Evolutionary conservation across 1,140 invertebrate species (phyloP).

Genomic region (Drosophila pruinosa): DNA sequence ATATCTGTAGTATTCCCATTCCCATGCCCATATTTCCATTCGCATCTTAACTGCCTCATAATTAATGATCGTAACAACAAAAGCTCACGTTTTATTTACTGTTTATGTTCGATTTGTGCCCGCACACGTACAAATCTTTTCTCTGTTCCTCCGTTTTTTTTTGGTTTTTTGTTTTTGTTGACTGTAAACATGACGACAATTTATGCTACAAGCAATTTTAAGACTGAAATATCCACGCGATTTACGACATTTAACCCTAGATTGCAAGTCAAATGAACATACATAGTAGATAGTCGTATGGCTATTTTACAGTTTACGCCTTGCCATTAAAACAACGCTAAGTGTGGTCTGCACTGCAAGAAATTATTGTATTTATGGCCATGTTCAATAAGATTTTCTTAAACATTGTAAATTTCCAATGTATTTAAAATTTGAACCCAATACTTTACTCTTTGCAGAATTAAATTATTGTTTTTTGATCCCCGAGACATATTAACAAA

Average conservation of each 20-base stretch:
- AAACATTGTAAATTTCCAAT: no score
- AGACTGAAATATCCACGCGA: slow-evolving; percentile 44
- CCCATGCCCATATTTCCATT: not conserved
- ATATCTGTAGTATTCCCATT: slow-evolving; percentile 8
- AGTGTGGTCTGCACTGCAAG: not conserved
- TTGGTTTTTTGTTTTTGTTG: slow-evolving; percentile 5
- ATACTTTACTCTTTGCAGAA: no score
- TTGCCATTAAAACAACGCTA: not conserved
- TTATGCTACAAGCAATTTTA: slow-evolving; percentile 58
- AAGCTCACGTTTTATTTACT: slow-evolving; percentile 75
- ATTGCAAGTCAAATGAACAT: not conserved
- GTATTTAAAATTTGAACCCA: no score
- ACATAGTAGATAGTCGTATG: not conserved
- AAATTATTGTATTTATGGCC: no score
- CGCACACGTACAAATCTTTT: slow-evolving; percentile 36
- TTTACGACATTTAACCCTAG: slow-evolving; percentile 36
- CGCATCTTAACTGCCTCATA: slow-evolving; percentile 56
- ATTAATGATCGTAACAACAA: slow-evolving; percentile 68
- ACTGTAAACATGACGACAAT: slow-evolving; percentile 66
- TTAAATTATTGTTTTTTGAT: no score
- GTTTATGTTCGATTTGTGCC: slow-evolving; percentile 52
- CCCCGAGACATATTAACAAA: no score
- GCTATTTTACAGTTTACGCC: not conserved
- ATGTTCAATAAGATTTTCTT: no score
- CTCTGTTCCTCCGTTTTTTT: not conserved